Percentiles rank a stretch among this genome's conserved stretches.
Conservation (phyloP, 2,888 invertebrate genomes). For the Leistus spinibarbis region DNA sequence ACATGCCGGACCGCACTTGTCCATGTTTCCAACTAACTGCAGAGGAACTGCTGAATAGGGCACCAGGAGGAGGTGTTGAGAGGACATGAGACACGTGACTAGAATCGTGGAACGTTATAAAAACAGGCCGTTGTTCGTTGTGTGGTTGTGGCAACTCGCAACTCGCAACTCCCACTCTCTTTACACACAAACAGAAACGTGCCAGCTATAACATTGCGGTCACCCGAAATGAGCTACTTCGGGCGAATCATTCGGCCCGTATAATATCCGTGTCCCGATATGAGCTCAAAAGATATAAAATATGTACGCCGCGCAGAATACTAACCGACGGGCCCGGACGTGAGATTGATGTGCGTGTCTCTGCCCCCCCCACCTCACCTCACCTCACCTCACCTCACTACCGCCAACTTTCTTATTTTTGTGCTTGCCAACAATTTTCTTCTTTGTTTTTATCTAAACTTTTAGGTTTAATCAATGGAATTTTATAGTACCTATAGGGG, state of each 20-base stretch:
- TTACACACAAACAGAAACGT: slow-evolving; percentile 29
- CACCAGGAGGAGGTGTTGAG: slow-evolving; percentile 46
- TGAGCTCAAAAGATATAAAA: slow-evolving; percentile 56
- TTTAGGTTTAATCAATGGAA: neutral
- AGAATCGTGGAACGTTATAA: slow-evolving; percentile 43
- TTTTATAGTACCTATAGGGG: neutral
- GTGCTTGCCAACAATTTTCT: neutral
- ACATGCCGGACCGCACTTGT: slow-evolving; percentile 19
- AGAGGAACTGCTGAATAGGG: slow-evolving; percentile 52
- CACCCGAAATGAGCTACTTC: slow-evolving; percentile 55
- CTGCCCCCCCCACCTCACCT: neutral
- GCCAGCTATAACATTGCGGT: slow-evolving; percentile 54
- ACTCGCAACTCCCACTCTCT: neutral
- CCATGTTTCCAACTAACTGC: slow-evolving; percentile 38
- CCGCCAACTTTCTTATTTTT: neutral
- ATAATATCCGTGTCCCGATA: slow-evolving; percentile 54
- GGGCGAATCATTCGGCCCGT: slow-evolving; percentile 53
- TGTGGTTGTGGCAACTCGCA: neutral
- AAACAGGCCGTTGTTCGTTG: neutral
- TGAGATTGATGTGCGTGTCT: slow-evolving; percentile 39
- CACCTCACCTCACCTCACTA: neutral
- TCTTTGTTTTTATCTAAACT: neutral
- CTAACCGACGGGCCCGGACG: slow-evolving; percentile 47
- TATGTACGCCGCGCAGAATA: slow-evolving; percentile 54
- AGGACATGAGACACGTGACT: slow-evolving; percentile 49